Percentiles rank a stretch among this genome's conserved stretches.
Conservation (phyloP, 1,140 invertebrate species). For the Caenorhabditis tropicalis region DNA sequence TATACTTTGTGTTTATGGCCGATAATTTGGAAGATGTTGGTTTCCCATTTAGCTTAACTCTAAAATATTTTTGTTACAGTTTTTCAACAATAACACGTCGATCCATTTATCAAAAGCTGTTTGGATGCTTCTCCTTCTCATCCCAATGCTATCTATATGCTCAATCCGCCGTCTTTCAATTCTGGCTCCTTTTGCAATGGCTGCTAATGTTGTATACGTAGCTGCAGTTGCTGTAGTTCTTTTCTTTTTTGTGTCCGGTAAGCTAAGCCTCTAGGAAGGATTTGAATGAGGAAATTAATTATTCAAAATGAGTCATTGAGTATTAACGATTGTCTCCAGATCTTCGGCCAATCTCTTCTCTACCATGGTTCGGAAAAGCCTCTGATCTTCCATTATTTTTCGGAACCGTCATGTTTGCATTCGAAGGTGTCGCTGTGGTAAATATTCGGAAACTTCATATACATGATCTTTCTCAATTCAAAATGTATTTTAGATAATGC, state of each 20-base stretch:
- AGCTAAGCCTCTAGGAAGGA: too few relatives aligned
- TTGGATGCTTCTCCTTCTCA: conserved; percentile 58
- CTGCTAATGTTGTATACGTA: conserved; percentile 57
- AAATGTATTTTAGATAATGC: conserved; percentile 73
- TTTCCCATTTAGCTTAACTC: background rate
- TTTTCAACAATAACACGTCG: conserved; percentile 56
- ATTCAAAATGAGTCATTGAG: too few relatives aligned
- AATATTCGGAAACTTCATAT: too few relatives aligned
- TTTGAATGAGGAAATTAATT: too few relatives aligned
- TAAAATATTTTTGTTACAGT: conserved; percentile 22
- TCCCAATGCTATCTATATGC: conserved; percentile 57
- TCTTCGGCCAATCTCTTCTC: conserved; percentile 47
- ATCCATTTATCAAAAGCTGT: conserved; percentile 55
- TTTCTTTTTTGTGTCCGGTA: conserved; percentile 54
- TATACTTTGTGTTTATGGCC: conserved; percentile 92
- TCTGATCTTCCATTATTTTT: conserved; percentile 84
- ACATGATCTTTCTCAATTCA: background rate
- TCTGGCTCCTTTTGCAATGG: conserved; percentile 58
- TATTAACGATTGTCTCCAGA: conserved; percentile 5
- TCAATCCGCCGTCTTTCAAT: conserved; percentile 55
- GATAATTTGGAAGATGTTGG: conserved; percentile 76
- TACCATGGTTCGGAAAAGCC: conserved; percentile 54
- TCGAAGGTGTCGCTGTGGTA: conserved; percentile 86
- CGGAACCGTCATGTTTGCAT: conserved; percentile 86
- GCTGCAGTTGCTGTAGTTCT: conserved; percentile 54